Percentiles rank a stretch among this genome's conserved stretches.
These are phyloP conservation scores for Uria aalge DNA, from an alignment of 2,113 vertebrate species.

Conservation along the genomic window DNA sequence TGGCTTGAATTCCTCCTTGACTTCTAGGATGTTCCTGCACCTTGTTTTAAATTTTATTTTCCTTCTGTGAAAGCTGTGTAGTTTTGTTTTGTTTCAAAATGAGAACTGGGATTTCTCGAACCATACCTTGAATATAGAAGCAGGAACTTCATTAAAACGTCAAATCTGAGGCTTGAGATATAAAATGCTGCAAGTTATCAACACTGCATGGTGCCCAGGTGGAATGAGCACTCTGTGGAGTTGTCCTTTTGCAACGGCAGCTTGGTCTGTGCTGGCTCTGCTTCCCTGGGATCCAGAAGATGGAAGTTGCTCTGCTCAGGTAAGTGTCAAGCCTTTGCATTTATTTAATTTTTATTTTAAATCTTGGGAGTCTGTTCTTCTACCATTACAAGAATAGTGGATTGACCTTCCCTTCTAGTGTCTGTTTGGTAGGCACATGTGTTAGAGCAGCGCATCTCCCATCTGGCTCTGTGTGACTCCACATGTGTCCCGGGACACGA, in stretches of 20 bases:
- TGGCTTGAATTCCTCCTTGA: background rate
- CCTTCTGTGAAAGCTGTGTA: background rate
- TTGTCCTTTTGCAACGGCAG: background rate
- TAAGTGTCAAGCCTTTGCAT: background rate
- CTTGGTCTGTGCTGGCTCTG: background rate
- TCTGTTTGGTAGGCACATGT: background rate
- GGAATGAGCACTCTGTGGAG: accelerated
- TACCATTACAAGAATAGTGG: accelerated
- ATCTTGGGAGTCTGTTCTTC: background rate
- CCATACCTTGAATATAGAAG: background rate
- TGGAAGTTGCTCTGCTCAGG: background rate
- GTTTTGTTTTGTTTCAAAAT: background rate
- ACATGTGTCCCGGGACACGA: accelerated
- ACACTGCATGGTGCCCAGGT: accelerated
- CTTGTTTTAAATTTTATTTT: background rate
- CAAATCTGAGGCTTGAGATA: background rate
- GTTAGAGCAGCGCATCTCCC: background rate
- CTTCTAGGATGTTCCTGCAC: background rate
- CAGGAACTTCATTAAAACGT: background rate
- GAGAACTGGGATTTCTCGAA: background rate
- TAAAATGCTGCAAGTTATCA: background rate
- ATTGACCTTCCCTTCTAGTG: background rate
- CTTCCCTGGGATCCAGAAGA: accelerated
- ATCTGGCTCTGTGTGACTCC: background rate
- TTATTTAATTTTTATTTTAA: background rate